These are phyloP conservation scores for Centruroides vittatus DNA, from an alignment of 1,140 invertebrate genomes.

Conservation along the genomic window DNA sequence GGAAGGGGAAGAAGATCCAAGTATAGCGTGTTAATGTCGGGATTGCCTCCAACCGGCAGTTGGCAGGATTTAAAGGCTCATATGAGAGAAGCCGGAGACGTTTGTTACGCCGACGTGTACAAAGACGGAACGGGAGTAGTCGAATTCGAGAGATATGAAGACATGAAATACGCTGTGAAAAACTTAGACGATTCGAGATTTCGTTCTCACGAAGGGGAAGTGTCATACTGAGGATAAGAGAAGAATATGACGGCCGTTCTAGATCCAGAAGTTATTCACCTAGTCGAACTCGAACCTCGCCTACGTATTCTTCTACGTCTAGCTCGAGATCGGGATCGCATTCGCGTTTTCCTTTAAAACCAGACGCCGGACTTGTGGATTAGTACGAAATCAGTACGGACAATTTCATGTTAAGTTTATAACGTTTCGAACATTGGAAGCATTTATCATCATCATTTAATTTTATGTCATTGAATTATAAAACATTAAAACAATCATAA, in stretches of 20 bases:
- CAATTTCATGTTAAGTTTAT: no score
- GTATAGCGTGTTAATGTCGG: slow-evolving; percentile 79
- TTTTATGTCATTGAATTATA: no score
- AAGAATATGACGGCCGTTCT: slow-evolving; percentile 61
- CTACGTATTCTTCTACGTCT: slow-evolving; percentile 54
- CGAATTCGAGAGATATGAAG: slow-evolving; percentile 89
- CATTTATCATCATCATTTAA: no score
- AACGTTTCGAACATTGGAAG: no score
- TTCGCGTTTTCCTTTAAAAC: slow-evolving; percentile 37
- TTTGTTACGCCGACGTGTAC: slow-evolving; percentile 95
- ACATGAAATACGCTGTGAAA: slow-evolving; percentile 99
- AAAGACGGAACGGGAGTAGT: slow-evolving; percentile 98
- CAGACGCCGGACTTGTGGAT: no score
- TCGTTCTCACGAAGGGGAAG: slow-evolving; percentile 95
- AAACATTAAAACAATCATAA: no score
- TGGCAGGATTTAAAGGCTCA: slow-evolving; percentile 99
- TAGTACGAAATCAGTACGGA: no score
- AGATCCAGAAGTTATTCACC: slow-evolving; percentile 44
- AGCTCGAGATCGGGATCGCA: slow-evolving; percentile 48
- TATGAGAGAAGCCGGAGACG: slow-evolving; percentile 98
- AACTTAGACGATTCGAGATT: slow-evolving; percentile 95
- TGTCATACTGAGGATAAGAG: slow-evolving; percentile 85
- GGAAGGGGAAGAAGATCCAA: slow-evolving; percentile 50
- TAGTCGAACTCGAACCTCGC: slow-evolving; percentile 42
- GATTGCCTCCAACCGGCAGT: slow-evolving; percentile 72